Evolutionary conservation across 2,797 vertebrate species (phyloP), one percentile per base, ranked within the genome.

Genomic region (Myoxocephalus aenaeus): DNA sequence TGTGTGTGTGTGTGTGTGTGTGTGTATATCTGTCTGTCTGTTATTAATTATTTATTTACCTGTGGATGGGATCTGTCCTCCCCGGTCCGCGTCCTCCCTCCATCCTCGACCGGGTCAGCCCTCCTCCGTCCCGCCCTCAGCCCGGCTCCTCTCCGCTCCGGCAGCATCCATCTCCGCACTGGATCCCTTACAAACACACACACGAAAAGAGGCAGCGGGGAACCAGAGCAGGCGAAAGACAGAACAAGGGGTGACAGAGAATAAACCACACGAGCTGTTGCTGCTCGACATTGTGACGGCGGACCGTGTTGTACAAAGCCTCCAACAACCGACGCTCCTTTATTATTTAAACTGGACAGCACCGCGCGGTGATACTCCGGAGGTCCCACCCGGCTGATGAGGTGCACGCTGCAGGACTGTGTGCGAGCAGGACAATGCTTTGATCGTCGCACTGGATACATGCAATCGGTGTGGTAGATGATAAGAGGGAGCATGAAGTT

Each of bases 401-500:
- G 64, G 70, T 22, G 84, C 83, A 5, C 34, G 64, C 74, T 1
- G 74, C 77, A 32, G 79, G 70, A 66, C 27, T 15, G 73, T 29
- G 22, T n/a, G 70, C 0, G 66, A 7, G 14, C 71, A 10, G 62
- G 54, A n/a, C 53, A 6, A 75, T 70, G 77, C 36, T 84, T 25
- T 80, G 80, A 86, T 67, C 76, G 2, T 13, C 38, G 57, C 22
- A 40, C 22, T 40, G 72, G 76, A 74, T 12, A 34, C 32, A 65
- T 56, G 70, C 32, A 5, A 25, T 58, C 66, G 59, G 27, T 50
- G 38, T 40, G 2, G 71, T 20, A 12, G 62, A 70, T 5, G 44
- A 50, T 2, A 20, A 13, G 63, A 73, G 64, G 61, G 70, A 91
- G 77, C 68, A 91, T 93, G 92, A 94, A 92, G 91, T 93, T 92